Conservation (phyloP, 2,797 vertebrate species). For the Alauda arvensis region DNA sequence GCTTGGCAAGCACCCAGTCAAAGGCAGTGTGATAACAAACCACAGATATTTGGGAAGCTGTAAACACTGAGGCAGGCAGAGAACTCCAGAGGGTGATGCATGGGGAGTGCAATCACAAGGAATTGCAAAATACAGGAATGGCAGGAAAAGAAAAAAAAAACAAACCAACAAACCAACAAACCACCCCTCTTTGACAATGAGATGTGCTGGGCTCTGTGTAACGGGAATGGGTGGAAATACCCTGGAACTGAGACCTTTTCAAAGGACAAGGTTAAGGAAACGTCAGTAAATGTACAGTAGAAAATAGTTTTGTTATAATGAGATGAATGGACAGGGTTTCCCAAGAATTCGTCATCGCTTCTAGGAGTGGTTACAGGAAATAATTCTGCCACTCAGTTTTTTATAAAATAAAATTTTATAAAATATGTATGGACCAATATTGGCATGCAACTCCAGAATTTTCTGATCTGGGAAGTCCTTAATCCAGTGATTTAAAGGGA, state of each 20-base stretch:
- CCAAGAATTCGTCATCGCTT: background rate
- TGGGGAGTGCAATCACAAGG: background rate
- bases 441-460: background rate
- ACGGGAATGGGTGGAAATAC: background rate
- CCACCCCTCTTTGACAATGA: background rate
- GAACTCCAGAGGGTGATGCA: background rate
- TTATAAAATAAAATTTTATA: background rate
- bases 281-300: background rate
- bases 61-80: background rate
- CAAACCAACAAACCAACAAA: background rate
- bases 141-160: background rate
- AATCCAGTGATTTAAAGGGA: background rate
- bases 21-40: background rate
- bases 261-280: background rate
- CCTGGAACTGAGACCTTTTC: background rate
- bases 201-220: background rate
- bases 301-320: background rate
- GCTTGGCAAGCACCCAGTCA: constrained; percentile 15
- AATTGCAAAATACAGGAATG: background rate
- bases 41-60: constrained; percentile 20
- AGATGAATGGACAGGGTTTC: background rate
- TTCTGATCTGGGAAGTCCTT: background rate
- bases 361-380: background rate
- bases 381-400: background rate
- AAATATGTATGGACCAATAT: background rate